Conservation (phyloP, 1,140 invertebrate species). For the Colletes gigas region DNA sequence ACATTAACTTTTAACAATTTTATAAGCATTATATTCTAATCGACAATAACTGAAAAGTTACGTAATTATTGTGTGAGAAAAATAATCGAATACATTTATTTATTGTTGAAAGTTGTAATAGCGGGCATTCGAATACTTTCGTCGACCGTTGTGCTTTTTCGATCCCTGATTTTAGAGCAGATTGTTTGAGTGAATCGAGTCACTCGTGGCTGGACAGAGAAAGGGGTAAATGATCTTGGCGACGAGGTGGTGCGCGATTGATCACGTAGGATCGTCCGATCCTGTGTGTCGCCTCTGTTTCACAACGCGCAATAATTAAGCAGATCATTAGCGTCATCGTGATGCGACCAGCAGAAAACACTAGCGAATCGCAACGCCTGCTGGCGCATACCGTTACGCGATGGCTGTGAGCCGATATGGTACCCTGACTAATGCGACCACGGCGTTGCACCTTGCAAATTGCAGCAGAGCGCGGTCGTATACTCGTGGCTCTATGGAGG, state of each 20-base stretch:
- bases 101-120: too few species aligned
- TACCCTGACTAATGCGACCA: conserved; percentile 78
- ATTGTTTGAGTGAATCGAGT: too few species aligned
- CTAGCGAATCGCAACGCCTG: conserved; percentile 72
- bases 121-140: too few species aligned
- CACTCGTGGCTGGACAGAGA: too few species aligned
- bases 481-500: conserved; percentile 49
- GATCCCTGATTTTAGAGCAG: too few species aligned
- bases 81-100: too few species aligned
- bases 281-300: conserved; percentile 23
- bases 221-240: too few species aligned
- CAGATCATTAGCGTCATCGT: conserved; percentile 79
- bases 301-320: conserved; percentile 76
- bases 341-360: conserved; percentile 59
- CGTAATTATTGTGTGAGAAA: too few species aligned
- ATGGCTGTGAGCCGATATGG: conserved; percentile 77
- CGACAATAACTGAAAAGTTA: too few species aligned
- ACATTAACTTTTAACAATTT: too few species aligned
- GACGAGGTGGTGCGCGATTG: neutral
- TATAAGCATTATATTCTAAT: too few species aligned
- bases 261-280: conserved; percentile 16
- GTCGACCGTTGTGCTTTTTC: too few species aligned
- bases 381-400: conserved; percentile 77
- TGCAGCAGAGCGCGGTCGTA: conserved; percentile 63
- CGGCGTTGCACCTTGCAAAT: conserved; percentile 80